Percentiles rank a stretch among this genome's conserved stretches.
Conservation (phyloP, 2,113 vertebrate species). For the Ceyx cyanopectus region DNA sequence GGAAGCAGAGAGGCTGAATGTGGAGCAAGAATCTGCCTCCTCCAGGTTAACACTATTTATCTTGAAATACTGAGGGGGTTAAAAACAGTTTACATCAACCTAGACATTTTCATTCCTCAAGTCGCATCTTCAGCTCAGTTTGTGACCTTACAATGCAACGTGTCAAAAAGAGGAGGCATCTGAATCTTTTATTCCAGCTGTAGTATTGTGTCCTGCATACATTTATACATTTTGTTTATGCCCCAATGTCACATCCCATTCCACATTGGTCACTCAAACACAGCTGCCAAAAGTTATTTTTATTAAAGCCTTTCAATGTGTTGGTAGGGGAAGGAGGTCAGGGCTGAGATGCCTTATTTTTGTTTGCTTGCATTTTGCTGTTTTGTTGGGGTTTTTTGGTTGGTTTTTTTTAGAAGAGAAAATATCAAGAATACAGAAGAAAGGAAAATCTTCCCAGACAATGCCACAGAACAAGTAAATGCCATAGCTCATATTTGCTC, state of each 20-base stretch:
- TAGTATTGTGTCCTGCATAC: neutral
- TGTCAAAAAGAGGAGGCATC: conserved; percentile 53
- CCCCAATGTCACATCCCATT: conserved; percentile 40
- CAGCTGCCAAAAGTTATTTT: conserved; percentile 69
- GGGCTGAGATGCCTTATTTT: neutral
- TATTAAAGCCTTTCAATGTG: conserved; percentile 64
- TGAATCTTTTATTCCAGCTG: conserved; percentile 27
- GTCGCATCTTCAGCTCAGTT: neutral
- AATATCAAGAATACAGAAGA: neutral
- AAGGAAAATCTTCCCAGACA: conserved; percentile 36
- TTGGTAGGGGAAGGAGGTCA: conserved; percentile 26
- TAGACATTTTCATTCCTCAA: conserved; percentile 20
- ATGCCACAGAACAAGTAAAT: neutral
- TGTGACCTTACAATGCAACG: conserved; percentile 7
- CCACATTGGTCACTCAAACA: conserved; percentile 44
- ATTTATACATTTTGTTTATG: conserved; percentile 36
- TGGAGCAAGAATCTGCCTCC: neutral
- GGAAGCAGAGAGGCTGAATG: neutral
- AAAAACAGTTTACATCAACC: conserved; percentile 54
- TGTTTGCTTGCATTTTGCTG: conserved; percentile 28
- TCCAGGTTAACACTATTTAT: conserved; percentile 2
- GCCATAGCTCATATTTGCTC: neutral
- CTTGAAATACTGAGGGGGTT: conserved; percentile 33
- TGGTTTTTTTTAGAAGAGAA: neutral
- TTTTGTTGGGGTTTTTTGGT: neutral